Percentiles rank a stretch among this genome's conserved stretches.
Evolutionary conservation across 2,888 invertebrate genomes (phyloP).

Genomic region (Ephialtes manifestator): DNA sequence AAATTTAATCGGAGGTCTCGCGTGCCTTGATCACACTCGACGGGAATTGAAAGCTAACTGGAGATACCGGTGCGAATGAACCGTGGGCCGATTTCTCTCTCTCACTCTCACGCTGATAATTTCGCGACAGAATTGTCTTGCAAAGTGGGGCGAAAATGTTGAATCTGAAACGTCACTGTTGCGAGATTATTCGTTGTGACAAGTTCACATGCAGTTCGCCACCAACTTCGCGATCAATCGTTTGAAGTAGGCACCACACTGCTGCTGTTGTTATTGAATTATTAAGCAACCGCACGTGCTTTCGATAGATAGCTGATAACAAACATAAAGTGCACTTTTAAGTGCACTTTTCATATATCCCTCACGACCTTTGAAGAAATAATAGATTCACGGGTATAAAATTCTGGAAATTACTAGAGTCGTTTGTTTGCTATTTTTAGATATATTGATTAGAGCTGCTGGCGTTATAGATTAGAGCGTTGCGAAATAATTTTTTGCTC

Average conservation of each 20-base stretch:
- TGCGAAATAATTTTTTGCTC: too few species aligned
- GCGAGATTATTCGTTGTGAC: conserved; percentile 6
- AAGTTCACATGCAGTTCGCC: conserved; percentile 9
- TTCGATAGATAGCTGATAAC: neutral
- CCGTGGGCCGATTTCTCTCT: conserved; percentile 1
- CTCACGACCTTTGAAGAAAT: neutral
- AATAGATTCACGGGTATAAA: neutral
- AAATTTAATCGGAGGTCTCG: conserved; percentile 10
- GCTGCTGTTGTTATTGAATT: neutral
- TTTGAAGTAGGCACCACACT: conserved; percentile 40
- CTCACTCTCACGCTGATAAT: conserved; percentile 55
- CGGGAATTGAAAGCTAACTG: conserved; percentile 10
- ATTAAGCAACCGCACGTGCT: neutral
- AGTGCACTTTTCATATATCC: neutral
- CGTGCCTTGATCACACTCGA: conserved; percentile 2
- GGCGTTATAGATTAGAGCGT: too few species aligned
- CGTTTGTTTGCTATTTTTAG: neutral
- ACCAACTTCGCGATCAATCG: conserved; percentile 26
- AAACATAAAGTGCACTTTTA: neutral
- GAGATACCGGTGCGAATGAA: neutral
- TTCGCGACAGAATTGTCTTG: conserved; percentile 43
- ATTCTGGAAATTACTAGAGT: neutral
- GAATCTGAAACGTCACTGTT: conserved; percentile 58
- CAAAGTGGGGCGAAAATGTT: conserved; percentile 14
- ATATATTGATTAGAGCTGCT: neutral